Conservation (phyloP, 2,797 vertebrate genomes). For the Rhinoraja longicauda region DNA sequence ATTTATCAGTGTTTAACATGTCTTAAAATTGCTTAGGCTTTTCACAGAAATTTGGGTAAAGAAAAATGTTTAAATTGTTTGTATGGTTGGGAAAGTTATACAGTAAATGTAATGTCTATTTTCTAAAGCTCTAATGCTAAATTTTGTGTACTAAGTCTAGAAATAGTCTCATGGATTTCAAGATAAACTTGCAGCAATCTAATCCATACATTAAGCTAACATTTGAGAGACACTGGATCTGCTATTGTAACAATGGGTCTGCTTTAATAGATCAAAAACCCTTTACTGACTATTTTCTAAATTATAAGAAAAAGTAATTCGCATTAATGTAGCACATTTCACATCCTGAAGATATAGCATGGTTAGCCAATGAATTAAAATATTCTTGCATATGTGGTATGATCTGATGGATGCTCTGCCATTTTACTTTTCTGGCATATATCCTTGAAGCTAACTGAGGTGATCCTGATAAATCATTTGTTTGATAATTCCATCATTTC, state of each 20-base stretch:
- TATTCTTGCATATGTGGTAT: background rate
- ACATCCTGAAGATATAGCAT: background rate
- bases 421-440: background rate
- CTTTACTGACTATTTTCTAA: background rate
- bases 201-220: constrained; percentile 16
- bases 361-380: background rate
- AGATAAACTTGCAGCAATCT: constrained; percentile 16
- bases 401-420: background rate
- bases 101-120: constrained; percentile 38
- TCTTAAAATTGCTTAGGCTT: constrained; percentile 22
- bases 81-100: constrained; percentile 29
- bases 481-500: background rate
- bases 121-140: constrained; percentile 37
- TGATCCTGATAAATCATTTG: background rate
- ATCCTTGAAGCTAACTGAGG: background rate
- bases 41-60: constrained; percentile 33
- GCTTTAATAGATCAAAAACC: background rate
- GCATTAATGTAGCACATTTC: background rate
- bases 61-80: constrained; percentile 35
- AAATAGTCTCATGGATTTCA: background rate
- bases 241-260: constrained; percentile 38
- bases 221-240: constrained; percentile 17
- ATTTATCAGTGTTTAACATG: background rate
- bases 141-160: constrained; percentile 22
- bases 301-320: background rate